These are phyloP conservation scores for Ptychadena robeensis DNA, from an alignment of 2,797 vertebrate species.

Conservation along the genomic window DNA sequence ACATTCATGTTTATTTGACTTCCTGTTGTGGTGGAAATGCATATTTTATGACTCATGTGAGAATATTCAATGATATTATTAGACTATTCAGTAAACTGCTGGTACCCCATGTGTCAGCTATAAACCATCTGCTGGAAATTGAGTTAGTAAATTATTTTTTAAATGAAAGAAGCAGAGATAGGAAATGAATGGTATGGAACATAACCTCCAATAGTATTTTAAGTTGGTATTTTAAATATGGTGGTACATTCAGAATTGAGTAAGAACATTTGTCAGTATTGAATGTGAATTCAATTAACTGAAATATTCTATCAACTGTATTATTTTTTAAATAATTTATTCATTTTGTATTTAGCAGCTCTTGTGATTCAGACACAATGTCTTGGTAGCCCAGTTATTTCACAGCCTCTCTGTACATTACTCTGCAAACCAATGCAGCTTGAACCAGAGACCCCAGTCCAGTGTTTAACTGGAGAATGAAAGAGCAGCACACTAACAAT, in stretches of 20 bases:
- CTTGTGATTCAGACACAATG: background rate
- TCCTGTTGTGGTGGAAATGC: background rate
- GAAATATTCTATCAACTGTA: no score
- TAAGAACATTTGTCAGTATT: no score
- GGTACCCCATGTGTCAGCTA: background rate
- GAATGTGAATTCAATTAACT: no score
- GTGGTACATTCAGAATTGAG: background rate
- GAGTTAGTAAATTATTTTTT: background rate
- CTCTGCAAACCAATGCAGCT: background rate
- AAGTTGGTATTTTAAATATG: background rate
- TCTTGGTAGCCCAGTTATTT: background rate
- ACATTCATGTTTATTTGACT: background rate
- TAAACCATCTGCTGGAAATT: background rate
- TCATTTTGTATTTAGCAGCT: background rate
- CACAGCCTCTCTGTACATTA: background rate
- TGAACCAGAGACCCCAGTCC: no score
- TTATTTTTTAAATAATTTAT: background rate
- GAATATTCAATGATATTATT: background rate
- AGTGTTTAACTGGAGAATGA: no score
- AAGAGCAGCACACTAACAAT: no score
- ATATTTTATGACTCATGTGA: background rate
- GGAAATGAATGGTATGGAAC: background rate
- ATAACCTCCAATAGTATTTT: background rate
- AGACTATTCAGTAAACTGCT: background rate
- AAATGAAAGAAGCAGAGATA: background rate